Conservation (phyloP, 1,140 invertebrate species). For the Leptestheria dahalacensis region DNA sequence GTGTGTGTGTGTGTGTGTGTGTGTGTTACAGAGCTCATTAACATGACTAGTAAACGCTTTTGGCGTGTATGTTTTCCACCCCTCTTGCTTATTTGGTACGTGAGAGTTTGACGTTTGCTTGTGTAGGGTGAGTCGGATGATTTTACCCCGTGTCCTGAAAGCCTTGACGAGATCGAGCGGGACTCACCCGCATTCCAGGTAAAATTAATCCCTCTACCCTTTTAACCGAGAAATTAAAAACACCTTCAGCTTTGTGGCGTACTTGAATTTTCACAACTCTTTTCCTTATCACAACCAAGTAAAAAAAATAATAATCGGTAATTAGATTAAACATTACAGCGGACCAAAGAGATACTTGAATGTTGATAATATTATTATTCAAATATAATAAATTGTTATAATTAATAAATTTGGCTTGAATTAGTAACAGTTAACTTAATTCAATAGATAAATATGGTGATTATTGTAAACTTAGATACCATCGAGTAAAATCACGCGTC, state of each 20-base stretch:
- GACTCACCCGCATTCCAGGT: slow-evolving; percentile 30
- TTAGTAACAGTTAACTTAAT: no score
- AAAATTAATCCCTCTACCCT: slow-evolving; percentile 23
- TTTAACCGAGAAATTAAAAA: slow-evolving; percentile 2
- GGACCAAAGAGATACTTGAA: no score
- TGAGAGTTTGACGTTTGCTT: neutral
- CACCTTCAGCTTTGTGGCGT: neutral
- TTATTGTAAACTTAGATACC: slow-evolving; percentile 1
- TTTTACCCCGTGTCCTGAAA: slow-evolving; percentile 33
- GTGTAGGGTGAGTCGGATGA: slow-evolving; percentile 18
- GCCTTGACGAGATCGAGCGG: slow-evolving; percentile 33
- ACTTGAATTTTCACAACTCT: neutral
- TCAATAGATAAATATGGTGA: no score
- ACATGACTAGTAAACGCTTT: no score
- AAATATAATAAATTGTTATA: no score
- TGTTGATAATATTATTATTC: no score
- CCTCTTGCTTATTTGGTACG: neutral
- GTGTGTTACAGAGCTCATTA: no score
- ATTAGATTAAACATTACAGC: no score
- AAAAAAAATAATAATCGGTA: neutral
- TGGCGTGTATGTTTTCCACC: no score
- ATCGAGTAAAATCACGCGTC: slow-evolving; percentile 6
- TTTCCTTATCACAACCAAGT: neutral
- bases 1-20: no score
- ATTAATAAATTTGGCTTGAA: no score